Base-by-base conservation (phyloP, 2,888 invertebrate species). In the Hemaris fuciformis region DNA sequence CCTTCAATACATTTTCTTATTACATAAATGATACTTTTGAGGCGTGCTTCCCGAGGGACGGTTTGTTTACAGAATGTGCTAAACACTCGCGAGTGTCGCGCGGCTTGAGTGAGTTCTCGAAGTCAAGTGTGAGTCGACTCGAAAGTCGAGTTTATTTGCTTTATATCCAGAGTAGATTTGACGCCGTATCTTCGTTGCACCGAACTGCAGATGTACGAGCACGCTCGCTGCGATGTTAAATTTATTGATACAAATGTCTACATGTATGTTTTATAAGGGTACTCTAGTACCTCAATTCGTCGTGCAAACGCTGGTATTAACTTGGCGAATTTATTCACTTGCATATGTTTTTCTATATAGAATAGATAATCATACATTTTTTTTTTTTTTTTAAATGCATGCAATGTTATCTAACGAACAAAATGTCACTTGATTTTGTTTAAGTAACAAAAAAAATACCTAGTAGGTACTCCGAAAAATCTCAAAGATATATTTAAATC, bases 81-180 rank as follows among this genome's bases (percentile, higher is more conserved):
- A 85, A 87, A 87, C 86, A 87, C 83, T 85, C 76, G 69, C n/a
- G 73, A 70, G 79, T 73, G 83, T 74, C 74, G 73, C 72, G 67
- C 69, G 72, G 64, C 71, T 79, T 62, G 73, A 82, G 80, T 75
- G 74, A 73, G 72, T 74, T 70, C 83, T 86, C 67, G 70, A 81
- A 74, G 76, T 82, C 80, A 81, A 88, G 87, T 84, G 85, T 83
- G 78, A 82, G 80, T 84, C 77, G 71, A 79, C 85, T 85, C 72
- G 68, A 83, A 77, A 77, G 73, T 79, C 74, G 73, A 87, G 85
- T 87, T 80, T 87, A 84, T 89, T 90, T 89, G 86, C 84, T 81
- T 82, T 81, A 81, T 83, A 85, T 86, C 85, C 84, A 82, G 80
- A 76, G 77, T 80, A 83, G 83, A 85, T 85, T 87, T 84, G 79